phyloP scores from a whole-genome alignment of 1,140 invertebrate species.

The Homalodisca vitripennis region DNA sequence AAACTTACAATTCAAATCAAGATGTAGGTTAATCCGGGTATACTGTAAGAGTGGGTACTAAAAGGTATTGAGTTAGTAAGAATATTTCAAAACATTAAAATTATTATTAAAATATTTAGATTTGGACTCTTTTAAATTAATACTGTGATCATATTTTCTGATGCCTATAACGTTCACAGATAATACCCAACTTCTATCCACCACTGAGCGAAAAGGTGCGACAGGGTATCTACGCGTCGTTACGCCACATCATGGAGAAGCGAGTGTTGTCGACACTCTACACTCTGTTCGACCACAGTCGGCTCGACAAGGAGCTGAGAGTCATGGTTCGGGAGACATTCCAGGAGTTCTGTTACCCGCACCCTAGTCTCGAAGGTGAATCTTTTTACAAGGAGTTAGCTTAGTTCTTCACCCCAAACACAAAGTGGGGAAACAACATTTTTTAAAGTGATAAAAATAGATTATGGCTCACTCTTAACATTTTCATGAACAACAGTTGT shows the following conservation, averaged over 20 bases:
- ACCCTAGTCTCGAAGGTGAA: no score
- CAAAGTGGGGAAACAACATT: no score
- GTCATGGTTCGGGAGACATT: slow-evolving; percentile 86
- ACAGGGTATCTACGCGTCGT: slow-evolving; percentile 88
- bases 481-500: no score
- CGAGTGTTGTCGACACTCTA: slow-evolving; percentile 85
- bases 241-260: slow-evolving; percentile 92
- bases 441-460: no score
- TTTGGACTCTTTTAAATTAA: neutral
- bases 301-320: slow-evolving; percentile 86
- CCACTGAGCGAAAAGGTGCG: slow-evolving; percentile 79
- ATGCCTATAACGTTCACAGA: slow-evolving; percentile 55
- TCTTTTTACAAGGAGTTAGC: no score
- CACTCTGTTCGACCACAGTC: slow-evolving; percentile 90
- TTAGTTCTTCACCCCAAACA: no score
- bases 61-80: no score
- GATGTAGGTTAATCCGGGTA: no score
- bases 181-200: slow-evolving; percentile 92
- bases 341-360: slow-evolving; percentile 80
- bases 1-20: no score
- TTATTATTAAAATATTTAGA: neutral
- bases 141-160: neutral
- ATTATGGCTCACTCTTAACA: no score
- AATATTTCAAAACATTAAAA: neutral
- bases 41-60: no score